Evolutionary conservation across 2,113 vertebrate species (phyloP), one percentile per base, ranked within the genome.

Genomic region (Nothoprocta perdicaria): DNA sequence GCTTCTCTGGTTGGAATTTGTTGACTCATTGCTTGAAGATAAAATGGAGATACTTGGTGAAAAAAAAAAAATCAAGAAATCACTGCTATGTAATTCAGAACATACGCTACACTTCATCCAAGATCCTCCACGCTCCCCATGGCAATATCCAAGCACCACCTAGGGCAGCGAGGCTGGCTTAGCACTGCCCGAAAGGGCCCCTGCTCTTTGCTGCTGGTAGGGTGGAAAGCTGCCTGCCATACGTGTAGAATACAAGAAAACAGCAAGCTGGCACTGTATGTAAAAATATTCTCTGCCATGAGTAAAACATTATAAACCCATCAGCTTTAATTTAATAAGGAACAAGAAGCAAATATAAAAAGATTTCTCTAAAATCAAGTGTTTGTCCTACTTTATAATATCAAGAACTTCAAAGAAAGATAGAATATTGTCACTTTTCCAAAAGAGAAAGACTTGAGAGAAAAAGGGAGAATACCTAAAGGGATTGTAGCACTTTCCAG

Each of bases 81-180:
- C 11, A 1, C 17, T 5, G 2, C 71, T 90, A 60, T 0, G 4
- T 29, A 60, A 83, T 66, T 67, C 22, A 38, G 43, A 38, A 57
- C 7, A 4, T 40, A 35, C 24, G 4, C 85, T 83, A 12, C 23
- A 48, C n/a, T 67, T 71, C 33, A 48, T 13, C 43, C 27, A 58
- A 83, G 38, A 14, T 10, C 33, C 22, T 60, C 46, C 21, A 71
- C 12, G 55, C 43, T 89, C 31, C 31, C 31, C 43, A 27, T 2
- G 23, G 22, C 31, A 80, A 69, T 82, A 91, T 69, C 80, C 52
- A 94, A 86, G 88, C 69, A 93, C 61, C 52, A 78, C 31, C 69
- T 86, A 78, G 41, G 88, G 77, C 50, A 65, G 50, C 13, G 21
- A 74, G 38, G 9, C 9, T 29, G 41, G 31, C 61, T 88, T 18